Base-by-base conservation (phyloP, 1,140 invertebrate species). In the Paramacrobiotus metropolitanus region DNA sequence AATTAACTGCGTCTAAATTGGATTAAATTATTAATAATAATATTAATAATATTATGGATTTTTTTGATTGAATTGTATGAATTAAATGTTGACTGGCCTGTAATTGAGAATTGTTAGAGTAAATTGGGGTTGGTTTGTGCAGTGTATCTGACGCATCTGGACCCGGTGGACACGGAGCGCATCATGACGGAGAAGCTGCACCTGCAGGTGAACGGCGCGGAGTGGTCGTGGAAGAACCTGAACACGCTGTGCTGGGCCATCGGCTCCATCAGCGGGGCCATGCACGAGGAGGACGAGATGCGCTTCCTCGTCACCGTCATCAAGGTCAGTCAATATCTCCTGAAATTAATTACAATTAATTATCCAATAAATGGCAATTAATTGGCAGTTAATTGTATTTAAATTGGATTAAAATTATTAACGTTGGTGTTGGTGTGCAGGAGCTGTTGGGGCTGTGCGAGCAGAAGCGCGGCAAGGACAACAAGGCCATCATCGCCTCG, bases 191-290 rank as follows among this genome's bases (percentile, higher is more conserved):
- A 96, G 68, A 99, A 99, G 71, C 75, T 99, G 20, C 87, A 93
- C 66, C 94, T 95, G 74, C 95, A 99, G 80, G 94, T 99, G 0
- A 96, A 96, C 76, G 94, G 93, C 18, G 81, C 81, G 21, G 95
- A 99, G 75, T 99, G 94, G 91, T 97, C 93, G 4, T 99, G 95
- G 95, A 97, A 97, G 75, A 98, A 98, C 78, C 78, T 99, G 9
- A 99, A 99, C 70, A 96, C 92, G 21, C 72, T 99, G 24, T 99
- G 95, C 71, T 99, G 95, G 95, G 95, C 95, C 21, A 97, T 99
- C 71, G 95, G 95, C 31, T 96, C 92, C 64, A 98, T 99, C 71
- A 96, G 91, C 66, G 95, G 95, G 68, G 89, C 92, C 21, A 94
- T 96, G 89, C 82, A 87, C 70, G 95, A 99, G 76, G 95, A 99